These are phyloP conservation scores for Oreocharis arfaki DNA, from an alignment of 2,113 vertebrate genomes.

Conservation along the genomic window DNA sequence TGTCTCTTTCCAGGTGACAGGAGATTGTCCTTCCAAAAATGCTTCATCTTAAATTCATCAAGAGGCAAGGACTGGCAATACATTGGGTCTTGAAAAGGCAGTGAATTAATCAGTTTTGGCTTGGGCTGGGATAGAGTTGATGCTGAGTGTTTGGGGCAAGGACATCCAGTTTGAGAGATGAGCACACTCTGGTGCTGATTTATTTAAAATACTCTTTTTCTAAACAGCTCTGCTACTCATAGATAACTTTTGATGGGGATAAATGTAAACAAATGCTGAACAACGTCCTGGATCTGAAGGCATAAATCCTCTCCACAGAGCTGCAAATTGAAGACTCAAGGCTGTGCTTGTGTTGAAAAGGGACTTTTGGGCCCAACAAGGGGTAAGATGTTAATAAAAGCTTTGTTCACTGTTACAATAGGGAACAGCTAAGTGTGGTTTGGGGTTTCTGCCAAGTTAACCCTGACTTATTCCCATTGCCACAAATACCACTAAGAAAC, in stretches of 20 bases:
- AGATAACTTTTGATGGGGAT: background rate
- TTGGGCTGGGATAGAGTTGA: background rate
- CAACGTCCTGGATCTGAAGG: background rate
- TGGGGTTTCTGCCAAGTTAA: constrained; percentile 37
- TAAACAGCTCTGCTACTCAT: background rate
- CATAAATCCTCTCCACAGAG: background rate
- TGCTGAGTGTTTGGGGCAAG: background rate
- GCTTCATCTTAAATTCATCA: background rate
- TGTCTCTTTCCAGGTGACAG: background rate
- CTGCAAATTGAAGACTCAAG: constrained; percentile 10
- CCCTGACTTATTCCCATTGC: background rate
- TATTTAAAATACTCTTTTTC: background rate
- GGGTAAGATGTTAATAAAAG: constrained; percentile 33
- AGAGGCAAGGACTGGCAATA: background rate
- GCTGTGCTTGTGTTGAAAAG: constrained; percentile 15
- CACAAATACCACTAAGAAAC: background rate
- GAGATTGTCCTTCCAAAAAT: background rate
- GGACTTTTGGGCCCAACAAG: background rate
- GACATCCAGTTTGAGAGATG: background rate
- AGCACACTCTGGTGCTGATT: background rate
- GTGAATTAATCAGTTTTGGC: background rate
- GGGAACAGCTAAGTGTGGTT: constrained; percentile 19
- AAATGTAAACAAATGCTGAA: background rate
- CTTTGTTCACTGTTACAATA: constrained; percentile 8
- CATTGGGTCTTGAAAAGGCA: background rate